These are phyloP conservation scores for Zoanthus sansibaricus DNA, from an alignment of 92 coral and sea anemone species.

Conservation along the genomic window DNA sequence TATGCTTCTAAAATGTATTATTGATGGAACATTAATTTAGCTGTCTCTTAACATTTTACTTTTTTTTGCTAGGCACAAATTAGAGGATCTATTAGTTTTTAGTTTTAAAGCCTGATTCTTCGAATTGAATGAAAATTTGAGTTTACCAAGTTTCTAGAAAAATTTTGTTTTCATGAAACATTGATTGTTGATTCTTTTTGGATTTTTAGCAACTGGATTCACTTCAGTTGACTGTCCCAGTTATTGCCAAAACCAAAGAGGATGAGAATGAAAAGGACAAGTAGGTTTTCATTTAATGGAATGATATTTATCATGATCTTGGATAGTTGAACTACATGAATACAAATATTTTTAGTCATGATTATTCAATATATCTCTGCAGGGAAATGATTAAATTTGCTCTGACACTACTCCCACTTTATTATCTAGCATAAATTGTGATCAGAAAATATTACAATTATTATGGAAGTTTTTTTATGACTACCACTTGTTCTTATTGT, in stretches of 20 bases:
- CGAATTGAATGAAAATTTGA: too few relatives aligned
- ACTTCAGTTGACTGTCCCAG: conserved; percentile 80
- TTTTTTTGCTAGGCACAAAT: too few relatives aligned
- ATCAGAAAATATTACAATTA: not conserved
- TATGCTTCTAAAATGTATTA: too few relatives aligned
- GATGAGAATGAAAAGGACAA: conserved; percentile 88
- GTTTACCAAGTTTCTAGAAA: too few relatives aligned
- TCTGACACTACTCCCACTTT: not conserved
- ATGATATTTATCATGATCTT: not conserved
- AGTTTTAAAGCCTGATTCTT: too few relatives aligned
- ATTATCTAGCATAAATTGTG: not conserved
- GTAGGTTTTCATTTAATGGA: conserved; percentile 44
- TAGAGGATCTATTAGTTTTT: too few relatives aligned
- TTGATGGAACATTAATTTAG: too few relatives aligned
- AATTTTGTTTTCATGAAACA: too few relatives aligned
- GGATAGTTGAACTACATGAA: not conserved
- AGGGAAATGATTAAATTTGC: too few relatives aligned
- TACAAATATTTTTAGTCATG: too few relatives aligned
- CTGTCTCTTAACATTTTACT: too few relatives aligned
- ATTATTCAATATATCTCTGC: not conserved
- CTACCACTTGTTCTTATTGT: conserved; percentile 2
- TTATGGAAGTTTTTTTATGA: not conserved
- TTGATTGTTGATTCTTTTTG: not conserved
- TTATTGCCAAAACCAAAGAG: conserved; percentile 61
- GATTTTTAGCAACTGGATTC: conserved; percentile 84